These are phyloP conservation scores for Sthenelais limicola DNA, from an alignment of 2,888 invertebrate genomes.

Conservation along the genomic window DNA sequence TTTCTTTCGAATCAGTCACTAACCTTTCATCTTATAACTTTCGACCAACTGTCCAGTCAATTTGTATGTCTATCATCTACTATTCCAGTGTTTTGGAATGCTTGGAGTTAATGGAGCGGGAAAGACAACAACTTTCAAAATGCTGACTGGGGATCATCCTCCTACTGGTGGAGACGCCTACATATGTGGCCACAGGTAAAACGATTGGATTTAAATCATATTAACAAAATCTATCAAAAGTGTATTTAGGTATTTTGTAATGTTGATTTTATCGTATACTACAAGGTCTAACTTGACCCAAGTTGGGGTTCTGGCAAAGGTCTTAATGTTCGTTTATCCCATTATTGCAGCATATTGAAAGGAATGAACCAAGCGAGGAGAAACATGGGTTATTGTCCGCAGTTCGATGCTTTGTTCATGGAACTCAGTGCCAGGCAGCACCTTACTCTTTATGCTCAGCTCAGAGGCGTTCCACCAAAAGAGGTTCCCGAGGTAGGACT, in stretches of 20 bases:
- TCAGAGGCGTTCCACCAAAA: conserved; percentile 31
- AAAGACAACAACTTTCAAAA: conserved; percentile 40
- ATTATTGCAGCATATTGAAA: conserved; percentile 20
- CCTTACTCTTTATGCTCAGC: conserved; percentile 31
- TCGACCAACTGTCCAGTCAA: no score
- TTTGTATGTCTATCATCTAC: no score
- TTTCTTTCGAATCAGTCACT: no score
- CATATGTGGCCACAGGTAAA: conserved; percentile 4
- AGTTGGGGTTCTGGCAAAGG: not conserved
- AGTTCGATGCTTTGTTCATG: conserved; percentile 40
- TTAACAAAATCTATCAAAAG: no score
- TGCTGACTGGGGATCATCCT: conserved; percentile 38
- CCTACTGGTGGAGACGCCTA: conserved; percentile 36
- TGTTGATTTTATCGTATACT: no score
- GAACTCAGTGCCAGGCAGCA: conserved; percentile 37
- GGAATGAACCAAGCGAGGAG: conserved; percentile 19
- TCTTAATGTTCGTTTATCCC: not conserved
- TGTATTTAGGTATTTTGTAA: no score
- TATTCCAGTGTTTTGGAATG: conserved; percentile 42
- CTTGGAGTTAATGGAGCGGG: conserved; percentile 41
- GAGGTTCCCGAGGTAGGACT: conserved; percentile 27
- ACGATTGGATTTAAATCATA: no score
- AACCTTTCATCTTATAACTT: not conserved
- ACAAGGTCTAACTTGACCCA: no score
- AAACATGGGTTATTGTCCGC: conserved; percentile 40